Conservation (phyloP, 2,888 invertebrate species). For the Epinotia nisella region DNA sequence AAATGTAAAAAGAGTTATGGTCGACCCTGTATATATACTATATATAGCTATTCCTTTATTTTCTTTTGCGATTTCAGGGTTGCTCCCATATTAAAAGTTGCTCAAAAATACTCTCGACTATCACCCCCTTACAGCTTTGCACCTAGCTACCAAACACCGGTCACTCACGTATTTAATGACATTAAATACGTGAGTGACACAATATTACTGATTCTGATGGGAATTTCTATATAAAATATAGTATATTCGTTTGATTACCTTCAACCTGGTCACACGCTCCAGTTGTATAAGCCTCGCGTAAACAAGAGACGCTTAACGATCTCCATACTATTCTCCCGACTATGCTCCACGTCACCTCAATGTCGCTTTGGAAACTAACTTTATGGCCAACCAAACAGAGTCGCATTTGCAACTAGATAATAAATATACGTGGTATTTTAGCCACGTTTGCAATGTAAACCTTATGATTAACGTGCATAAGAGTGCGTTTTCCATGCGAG, state of each 20-base stretch:
- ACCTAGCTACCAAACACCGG: no score
- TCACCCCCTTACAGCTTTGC: no score
- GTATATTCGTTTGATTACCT: neutral
- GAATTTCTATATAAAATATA: no score
- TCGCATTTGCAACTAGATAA: neutral
- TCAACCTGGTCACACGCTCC: neutral
- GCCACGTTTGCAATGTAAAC: neutral
- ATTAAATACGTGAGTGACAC: no score
- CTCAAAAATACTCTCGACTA: no score
- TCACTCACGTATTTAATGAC: no score
- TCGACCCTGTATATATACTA: no score
- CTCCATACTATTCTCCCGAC: constrained; percentile 9
- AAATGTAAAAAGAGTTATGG: no score
- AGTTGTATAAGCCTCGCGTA: constrained; percentile 1
- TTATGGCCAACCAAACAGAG: neutral
- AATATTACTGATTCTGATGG: no score
- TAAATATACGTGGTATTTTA: neutral
- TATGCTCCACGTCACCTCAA: neutral
- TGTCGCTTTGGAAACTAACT: neutral
- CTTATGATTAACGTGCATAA: neutral
- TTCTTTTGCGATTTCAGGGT: no score
- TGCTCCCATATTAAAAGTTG: no score
- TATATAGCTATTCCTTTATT: no score
- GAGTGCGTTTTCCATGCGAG: neutral
- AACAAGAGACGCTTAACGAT: constrained; percentile 30